A percentile compares a stretch with the other conserved stretches of the same genome.
These are phyloP conservation scores for Orthosia gracilis DNA, from an alignment of 2,888 invertebrate genomes.

Conservation along the genomic window DNA sequence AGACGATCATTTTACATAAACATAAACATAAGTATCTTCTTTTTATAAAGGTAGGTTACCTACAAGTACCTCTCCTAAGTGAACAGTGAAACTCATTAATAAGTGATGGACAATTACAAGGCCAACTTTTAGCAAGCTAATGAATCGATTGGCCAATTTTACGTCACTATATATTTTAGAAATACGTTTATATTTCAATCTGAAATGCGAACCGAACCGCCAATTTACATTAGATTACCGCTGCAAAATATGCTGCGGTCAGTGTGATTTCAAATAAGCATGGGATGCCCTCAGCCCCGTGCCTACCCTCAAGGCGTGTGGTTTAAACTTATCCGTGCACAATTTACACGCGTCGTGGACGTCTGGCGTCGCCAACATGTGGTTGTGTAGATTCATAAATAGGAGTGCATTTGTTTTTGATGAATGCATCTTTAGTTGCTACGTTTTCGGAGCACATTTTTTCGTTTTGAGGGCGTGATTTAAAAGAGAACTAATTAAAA, in stretches of 20 bases:
- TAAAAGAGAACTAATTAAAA: too few relatives aligned
- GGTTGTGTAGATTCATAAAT: not conserved
- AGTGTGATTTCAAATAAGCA: slow-evolving; percentile 2
- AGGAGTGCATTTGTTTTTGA: not conserved
- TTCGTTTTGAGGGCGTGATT: too few relatives aligned
- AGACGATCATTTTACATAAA: too few relatives aligned
- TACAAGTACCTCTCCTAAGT: not conserved
- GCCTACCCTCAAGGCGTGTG: not conserved
- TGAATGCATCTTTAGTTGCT: too few relatives aligned
- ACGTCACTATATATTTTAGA: slow-evolving; percentile 1
- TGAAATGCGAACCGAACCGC: not conserved
- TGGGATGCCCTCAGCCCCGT: too few relatives aligned
- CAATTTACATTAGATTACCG: slow-evolving; percentile 4
- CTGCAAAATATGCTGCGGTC: not conserved
- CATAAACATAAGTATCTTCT: too few relatives aligned
- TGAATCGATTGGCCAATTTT: not conserved
- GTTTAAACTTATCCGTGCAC: not conserved
- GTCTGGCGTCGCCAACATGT: not conserved
- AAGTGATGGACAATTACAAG: not conserved
- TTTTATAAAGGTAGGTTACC: not conserved
- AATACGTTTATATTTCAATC: not conserved
- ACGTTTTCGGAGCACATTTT: too few relatives aligned
- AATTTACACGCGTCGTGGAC: not conserved
- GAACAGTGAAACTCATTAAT: not conserved
- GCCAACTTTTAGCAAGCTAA: not conserved